Evolutionary conservation across 2,113 vertebrate species (phyloP).

Genomic region (Ornithorhynchus anatinus): DNA sequence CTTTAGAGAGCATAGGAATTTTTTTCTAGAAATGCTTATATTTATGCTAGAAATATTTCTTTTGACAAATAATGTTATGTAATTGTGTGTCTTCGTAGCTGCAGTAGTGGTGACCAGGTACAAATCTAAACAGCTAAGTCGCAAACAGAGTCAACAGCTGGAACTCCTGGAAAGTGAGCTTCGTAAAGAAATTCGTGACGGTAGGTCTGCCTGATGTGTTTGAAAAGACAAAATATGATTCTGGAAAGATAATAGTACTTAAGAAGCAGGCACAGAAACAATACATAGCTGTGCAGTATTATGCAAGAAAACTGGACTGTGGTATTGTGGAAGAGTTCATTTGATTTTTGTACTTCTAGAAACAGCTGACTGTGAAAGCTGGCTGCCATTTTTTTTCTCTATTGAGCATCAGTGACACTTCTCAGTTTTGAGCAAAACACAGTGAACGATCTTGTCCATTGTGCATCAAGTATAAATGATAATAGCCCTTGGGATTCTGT

Average conservation of each 20-base stretch:
- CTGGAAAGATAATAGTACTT: no score
- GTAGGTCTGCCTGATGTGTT: conserved; percentile 64
- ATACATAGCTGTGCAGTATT: conserved; percentile 9
- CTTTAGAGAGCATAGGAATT: background rate
- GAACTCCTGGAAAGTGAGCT: conserved; percentile 87
- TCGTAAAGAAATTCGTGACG: conserved; percentile 91
- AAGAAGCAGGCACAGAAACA: background rate
- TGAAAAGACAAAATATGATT: conserved; percentile 10
- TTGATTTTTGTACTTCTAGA: conserved; percentile 29
- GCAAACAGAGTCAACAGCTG: conserved; percentile 79
- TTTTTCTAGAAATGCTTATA: no score
- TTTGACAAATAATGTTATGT: no score
- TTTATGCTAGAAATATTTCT: conserved; percentile 2
- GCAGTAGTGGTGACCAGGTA: conserved; percentile 74
- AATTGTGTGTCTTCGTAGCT: conserved; percentile 58
- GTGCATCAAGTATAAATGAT: conserved; percentile 51
- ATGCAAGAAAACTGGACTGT: background rate
- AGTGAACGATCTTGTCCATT: conserved; percentile 47
- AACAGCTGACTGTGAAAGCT: conserved; percentile 47
- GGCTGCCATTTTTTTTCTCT: conserved; percentile 59
- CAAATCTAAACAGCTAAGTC: conserved; percentile 81
- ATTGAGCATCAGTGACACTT: conserved; percentile 56
- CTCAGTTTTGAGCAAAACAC: conserved; percentile 51
- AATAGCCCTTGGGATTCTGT: conserved; percentile 57
- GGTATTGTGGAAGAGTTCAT: conserved; percentile 22